Conservation (phyloP, 2,113 vertebrate genomes). For the Microcebus tavaratra region DNA sequence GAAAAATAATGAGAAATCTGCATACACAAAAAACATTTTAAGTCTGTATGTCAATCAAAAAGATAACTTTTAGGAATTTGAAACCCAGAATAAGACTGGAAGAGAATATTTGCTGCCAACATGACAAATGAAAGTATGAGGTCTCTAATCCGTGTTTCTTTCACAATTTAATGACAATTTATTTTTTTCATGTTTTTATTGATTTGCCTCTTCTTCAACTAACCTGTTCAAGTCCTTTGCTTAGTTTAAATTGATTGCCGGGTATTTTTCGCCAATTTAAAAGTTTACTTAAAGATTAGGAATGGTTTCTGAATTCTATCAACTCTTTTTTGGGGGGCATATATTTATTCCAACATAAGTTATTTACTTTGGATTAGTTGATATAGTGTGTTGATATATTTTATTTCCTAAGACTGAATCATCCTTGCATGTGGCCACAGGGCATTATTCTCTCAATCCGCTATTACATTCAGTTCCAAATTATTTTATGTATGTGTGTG, state of each 20-base stretch:
- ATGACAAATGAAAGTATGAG: neutral
- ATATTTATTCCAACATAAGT: neutral
- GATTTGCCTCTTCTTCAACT: neutral
- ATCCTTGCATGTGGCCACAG: neutral
- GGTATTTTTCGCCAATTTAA: neutral
- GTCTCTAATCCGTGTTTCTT: neutral
- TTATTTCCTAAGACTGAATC: conserved; percentile 7
- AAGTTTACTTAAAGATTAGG: neutral
- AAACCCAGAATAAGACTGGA: neutral
- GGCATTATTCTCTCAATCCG: neutral
- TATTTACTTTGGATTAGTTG: conserved; percentile 5
- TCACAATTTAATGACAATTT: neutral
- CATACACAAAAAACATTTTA: neutral
- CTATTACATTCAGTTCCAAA: neutral
- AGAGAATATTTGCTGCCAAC: neutral
- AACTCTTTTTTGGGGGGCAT: neutral
- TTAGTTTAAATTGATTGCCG: neutral
- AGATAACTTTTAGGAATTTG: neutral
- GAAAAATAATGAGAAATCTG: neutral
- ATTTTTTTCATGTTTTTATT: conserved; percentile 7
- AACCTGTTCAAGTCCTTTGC: neutral
- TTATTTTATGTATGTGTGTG: neutral
- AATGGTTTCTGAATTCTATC: neutral
- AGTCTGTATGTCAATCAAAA: neutral
- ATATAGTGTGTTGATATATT: neutral